Evolutionary conservation across 2,888 invertebrate genomes (phyloP), one percentile per base, ranked within the genome.

Genomic region (Drosophila nigricruria): DNA sequence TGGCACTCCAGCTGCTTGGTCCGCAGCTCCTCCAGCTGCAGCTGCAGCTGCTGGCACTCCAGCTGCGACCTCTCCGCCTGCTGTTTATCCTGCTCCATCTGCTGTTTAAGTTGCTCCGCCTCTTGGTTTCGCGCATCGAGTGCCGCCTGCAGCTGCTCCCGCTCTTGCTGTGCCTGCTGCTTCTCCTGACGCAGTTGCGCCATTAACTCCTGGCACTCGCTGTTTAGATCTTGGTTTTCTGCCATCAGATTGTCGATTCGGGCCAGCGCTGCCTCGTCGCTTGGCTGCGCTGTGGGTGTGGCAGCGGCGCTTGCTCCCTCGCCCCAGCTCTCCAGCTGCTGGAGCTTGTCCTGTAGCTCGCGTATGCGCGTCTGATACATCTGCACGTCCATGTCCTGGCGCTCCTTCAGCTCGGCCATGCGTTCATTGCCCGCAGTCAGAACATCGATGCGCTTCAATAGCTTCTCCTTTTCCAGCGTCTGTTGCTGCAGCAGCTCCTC

Each of bases 321-420:
- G 12, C 88, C 89, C 94, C 94, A 94, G 73, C 94, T 94, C 34
- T 92, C 91, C 12, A 95, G 91, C 40, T 93, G 93, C 58, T 94
- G 94, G 10, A 97, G 89, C 92, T 96, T 96, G 59, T 95, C 94
- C 79, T 94, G 94, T 2, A 96, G 93, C 87, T 96, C 96, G 79
- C 95, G 94, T 80, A 95, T 96, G 89, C 96, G 95, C 66, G 95
- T 94, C 89, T 96, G 95, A 94, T 95, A 96, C 86, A 95, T 94
- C 73, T 96, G 94, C 23, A 97, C 93, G 90, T 97, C 96, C 89
- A 94, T 94, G 81, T 97, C 97, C 91, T 97, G 95, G 73, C 96
- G 95, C 90, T 97, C 97, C 92, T 97, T 97, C 92, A 96, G 95
- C 89, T 97, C 97, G 2, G 95, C 93, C 90, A 97, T 94, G 70